Evolutionary conservation across 2,888 invertebrate species (phyloP), one percentile per base, ranked within the genome.

Genomic region (Dasypogon diadema): DNA sequence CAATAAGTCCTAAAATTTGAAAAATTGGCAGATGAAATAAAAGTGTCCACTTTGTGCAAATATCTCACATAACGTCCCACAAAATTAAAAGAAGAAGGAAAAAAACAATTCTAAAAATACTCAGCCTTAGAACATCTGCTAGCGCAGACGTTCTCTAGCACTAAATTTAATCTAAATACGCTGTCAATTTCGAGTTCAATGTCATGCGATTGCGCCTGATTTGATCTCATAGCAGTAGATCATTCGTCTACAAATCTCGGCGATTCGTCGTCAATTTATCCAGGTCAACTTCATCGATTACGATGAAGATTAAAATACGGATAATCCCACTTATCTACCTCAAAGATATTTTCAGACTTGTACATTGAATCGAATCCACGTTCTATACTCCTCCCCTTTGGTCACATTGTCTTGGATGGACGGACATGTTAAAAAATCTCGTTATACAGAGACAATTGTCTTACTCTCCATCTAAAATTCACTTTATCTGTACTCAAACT

Each of bases 401-500:
- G 6, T 26, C 46, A n/a, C 26, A 48, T 22, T 18, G 22, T 48
- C 24, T 68, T 48, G n/a, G n/a, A n/a, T n/a, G n/a, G n/a, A n/a
- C n/a, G n/a, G 26, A 48, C 65, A 18, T 24, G 24, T 48, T 68
- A 48, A 18, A 54, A 54, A 70, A 26, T 21, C 70, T 54, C 54
- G 18, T 22, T 46, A 37, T 14, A 22, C 70, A 18, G 54, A 16
- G 54, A 34, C 70, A 70, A 70, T 70, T 70, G 70, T 54, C 70
- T 70, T 70, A 70, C 54, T 70, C 70, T 54, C 70, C 54, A 18
- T 12, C 54, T 70, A 18, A 70, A 51, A 70, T 18, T 70, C 37
- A 70, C 70, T 70, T 68, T 24, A 48, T 26, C 18, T 46, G 34
- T 70, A 70, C 70, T 73, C 73, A 24, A 56, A 55, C 22, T 55